Evolutionary conservation across 2,888 invertebrate genomes (phyloP).

Genomic region (Drosophila antonietae): DNA sequence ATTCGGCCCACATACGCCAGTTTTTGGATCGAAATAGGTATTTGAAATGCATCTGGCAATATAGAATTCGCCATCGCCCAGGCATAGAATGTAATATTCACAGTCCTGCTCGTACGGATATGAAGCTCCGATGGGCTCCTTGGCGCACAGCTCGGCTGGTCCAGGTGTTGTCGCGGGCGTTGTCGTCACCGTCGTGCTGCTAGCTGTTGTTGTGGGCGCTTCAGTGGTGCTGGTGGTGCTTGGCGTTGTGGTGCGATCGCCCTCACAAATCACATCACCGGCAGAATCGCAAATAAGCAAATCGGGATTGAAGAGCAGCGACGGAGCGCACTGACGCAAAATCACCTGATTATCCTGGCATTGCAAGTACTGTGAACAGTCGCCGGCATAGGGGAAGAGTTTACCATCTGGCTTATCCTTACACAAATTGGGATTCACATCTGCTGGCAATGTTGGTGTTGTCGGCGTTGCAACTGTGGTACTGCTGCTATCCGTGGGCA

Average conservation of each 20-base stretch:
- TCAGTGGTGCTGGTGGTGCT: slow-evolving; percentile 37
- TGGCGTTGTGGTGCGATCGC: slow-evolving; percentile 54
- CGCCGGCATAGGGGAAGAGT: slow-evolving; percentile 58
- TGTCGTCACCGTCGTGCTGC: slow-evolving; percentile 36
- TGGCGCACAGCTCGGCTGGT: slow-evolving; percentile 55
- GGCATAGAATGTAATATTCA: slow-evolving; percentile 64
- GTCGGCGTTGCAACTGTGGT: slow-evolving; percentile 31
- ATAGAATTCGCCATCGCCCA: slow-evolving; percentile 41
- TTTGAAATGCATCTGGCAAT: slow-evolving; percentile 57
- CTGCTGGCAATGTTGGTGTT: slow-evolving; percentile 46
- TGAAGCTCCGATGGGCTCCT: slow-evolving; percentile 25
- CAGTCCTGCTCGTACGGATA: slow-evolving; percentile 64
- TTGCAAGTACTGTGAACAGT: slow-evolving; percentile 69
- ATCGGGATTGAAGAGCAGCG: slow-evolving; percentile 64
- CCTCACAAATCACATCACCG: slow-evolving; percentile 56
- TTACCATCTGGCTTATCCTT: slow-evolving; percentile 38
- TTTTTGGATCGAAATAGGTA: slow-evolving; percentile 65
- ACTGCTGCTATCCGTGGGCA: slow-evolving; percentile 6
- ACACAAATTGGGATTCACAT: slow-evolving; percentile 55
- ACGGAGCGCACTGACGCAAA: slow-evolving; percentile 54
- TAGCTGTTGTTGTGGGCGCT: slow-evolving; percentile 33
- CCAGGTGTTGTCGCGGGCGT: slow-evolving; percentile 39
- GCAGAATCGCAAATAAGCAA: slow-evolving; percentile 66
- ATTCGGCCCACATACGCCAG: slow-evolving; percentile 59
- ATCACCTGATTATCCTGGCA: slow-evolving; percentile 53